Evolutionary conservation across 2,888 invertebrate species (phyloP), one percentile per base, ranked within the genome.

Genomic region (Calephelis perditalis): DNA sequence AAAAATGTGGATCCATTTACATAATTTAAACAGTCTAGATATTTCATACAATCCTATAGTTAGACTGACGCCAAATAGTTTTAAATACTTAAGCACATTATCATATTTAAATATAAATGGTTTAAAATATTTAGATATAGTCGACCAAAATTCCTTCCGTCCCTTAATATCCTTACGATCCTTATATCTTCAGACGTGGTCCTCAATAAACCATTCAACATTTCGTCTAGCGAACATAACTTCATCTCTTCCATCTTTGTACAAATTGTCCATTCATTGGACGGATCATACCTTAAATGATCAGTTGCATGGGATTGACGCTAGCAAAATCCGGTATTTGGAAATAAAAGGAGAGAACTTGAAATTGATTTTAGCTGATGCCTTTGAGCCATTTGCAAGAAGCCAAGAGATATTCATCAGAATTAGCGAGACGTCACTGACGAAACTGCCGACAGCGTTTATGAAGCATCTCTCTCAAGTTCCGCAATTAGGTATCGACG

Each of bases 1-100:
- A 75, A 93, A 95, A 66, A 92, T 94, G 70, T 96, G 96, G 93
- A 89, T 92, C 73, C 86, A 95, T 76, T 91, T 97, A 66, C 92
- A 91, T 63, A 92, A 94, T 65, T 91, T 98, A 67, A 94, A 96
- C 67, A 92, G 93, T 56, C 88, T 98, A 60, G 96, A 97, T 79
- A 77, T 97, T 60, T 96, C 97, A 0, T 92, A 93, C 74, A 98
- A 98, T 86, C 96, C 96, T 8, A 93, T 97, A 64, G 90, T 95
- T 86, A 93, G 94, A 76, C 92, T 97, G 64, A 91, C 93, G 65
- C 91, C 92, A 73, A 94, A 95, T 75, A 94, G 94, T 81, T 95
- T 96, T 82, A 87, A 92, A 70, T 94, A 94, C 64, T 91, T 95
- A 68, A 91, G 91, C 66, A 94, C 94, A 66, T 86, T 96, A 69